These are phyloP conservation scores for Platichthys stellatus DNA, from an alignment of 2,113 vertebrate species.

Conservation along the genomic window DNA sequence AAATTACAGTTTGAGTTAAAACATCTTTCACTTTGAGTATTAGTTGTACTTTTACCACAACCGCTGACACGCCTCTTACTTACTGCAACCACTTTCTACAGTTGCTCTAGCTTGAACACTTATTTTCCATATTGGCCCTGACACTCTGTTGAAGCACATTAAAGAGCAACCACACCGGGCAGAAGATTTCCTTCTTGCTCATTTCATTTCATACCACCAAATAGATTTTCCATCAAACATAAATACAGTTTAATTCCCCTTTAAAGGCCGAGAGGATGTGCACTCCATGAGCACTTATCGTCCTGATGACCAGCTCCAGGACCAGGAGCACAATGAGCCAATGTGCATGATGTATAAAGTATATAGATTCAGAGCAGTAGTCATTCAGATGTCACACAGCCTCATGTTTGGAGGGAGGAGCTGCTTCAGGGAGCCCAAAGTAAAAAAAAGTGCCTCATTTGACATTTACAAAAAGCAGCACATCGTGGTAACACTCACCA, in stretches of 20 bases:
- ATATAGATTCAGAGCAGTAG: slow-evolving; percentile 15
- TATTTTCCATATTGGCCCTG: background rate
- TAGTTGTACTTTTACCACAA: no score
- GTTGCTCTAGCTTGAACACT: no score
- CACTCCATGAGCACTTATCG: background rate
- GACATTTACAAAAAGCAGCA: slow-evolving; percentile 56
- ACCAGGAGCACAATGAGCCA: background rate
- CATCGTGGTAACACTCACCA: slow-evolving; percentile 33
- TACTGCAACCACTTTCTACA: no score
- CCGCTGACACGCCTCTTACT: no score
- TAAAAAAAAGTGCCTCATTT: slow-evolving; percentile 41
- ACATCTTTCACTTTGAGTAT: no score
- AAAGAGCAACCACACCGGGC: no score
- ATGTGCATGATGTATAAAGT: slow-evolving; percentile 7
- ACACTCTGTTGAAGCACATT: background rate
- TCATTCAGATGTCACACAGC: slow-evolving; percentile 3
- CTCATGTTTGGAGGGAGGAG: slow-evolving; percentile 24
- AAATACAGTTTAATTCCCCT: slow-evolving; percentile 26
- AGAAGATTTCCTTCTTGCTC: background rate
- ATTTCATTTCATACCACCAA: background rate
- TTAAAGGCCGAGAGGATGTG: background rate
- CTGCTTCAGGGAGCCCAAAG: slow-evolving; percentile 25
- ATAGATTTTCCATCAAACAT: background rate
- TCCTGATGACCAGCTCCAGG: background rate
- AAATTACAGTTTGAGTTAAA: no score